Evolutionary conservation across 2,113 vertebrate species (phyloP), one percentile per base, ranked within the genome.

Genomic region (Anarhynchus alexandrinus): DNA sequence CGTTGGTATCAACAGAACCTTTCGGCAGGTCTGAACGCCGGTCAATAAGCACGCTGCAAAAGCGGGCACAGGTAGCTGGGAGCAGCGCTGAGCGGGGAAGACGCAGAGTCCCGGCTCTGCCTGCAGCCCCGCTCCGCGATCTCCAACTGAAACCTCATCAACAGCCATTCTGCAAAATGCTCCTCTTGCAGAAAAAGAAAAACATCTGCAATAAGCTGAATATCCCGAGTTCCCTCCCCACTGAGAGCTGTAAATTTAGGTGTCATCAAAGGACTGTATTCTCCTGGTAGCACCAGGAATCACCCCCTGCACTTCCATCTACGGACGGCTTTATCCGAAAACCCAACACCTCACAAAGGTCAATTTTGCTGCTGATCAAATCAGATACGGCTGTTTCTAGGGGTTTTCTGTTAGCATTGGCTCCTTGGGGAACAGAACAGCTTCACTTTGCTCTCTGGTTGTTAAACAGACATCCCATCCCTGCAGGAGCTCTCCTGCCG

Each of bases 291-390:
- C 78, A 57, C 25, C 66, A 58, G 58, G 66, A 62, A 36, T 19
- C 3, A 0, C 11, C 47, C 69, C 0, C 0, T 4, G 15, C 11
- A 11, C 5, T 0, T 51, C 77, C 69, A 10, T 0, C 8, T 25
- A 29, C 21, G 38, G 29, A 36, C 4, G 5, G 3, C 43, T 67
- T 34, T 10, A 45, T 8, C 61, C 5, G 1, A 19, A 69, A 91
- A 54, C 4, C 12, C 49, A 62, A 13, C 59, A 25, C n/a, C 69
- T 86, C 12, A 1, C 64, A 54, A 45, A 66, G 6, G 21, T 36
- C 52, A 36, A 0, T 38, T 11, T 27, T 59, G 16, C 73, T 49
- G 49, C 82, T 43, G 70, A n/a, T 30, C 59, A 15, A 10, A 71
- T 12, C 67, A 57, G 40, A 11, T 9, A 1, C 0, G 47, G 61